phyloP scores from a whole-genome alignment of 2,797 vertebrate species.

The Cossypha heuglini region DNA sequence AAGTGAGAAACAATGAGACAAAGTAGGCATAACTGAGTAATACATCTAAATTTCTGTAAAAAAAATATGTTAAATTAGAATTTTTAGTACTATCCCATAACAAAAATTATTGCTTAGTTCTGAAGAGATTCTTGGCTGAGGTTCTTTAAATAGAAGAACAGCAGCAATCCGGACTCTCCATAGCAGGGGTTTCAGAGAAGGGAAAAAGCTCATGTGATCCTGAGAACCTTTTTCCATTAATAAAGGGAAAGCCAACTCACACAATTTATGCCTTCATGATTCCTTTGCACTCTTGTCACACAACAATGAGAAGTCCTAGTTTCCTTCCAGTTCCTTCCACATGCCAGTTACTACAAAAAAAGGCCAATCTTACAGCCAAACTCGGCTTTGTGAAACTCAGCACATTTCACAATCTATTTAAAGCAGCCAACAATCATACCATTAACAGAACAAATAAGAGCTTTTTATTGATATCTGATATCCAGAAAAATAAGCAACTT shows the following conservation, averaged over 20 bases:
- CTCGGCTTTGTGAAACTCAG: neutral
- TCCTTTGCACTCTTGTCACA: constrained; percentile 18
- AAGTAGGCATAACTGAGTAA: neutral
- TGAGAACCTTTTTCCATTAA: constrained; percentile 15
- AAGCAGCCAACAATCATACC: neutral
- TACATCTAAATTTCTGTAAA: neutral
- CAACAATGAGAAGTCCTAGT: constrained; percentile 18
- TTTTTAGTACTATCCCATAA: neutral
- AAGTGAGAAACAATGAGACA: neutral
- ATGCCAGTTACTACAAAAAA: constrained; percentile 11
- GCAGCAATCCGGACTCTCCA: neutral
- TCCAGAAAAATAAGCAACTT: neutral
- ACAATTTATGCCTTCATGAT: constrained; percentile 39
- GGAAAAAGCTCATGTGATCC: constrained; percentile 11
- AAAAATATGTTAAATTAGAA: neutral
- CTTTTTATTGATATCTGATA: neutral
- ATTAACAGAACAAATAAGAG: neutral
- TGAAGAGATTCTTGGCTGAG: neutral
- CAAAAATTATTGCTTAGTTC: neutral
- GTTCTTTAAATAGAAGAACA: neutral
- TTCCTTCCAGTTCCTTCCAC: constrained; percentile 20
- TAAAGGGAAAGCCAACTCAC: constrained; percentile 15
- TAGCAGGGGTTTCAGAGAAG: neutral
- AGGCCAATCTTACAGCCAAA: neutral
- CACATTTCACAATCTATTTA: neutral